Base-by-base conservation (phyloP, 2,888 invertebrate species). In the Eucera pruinosa region DNA sequence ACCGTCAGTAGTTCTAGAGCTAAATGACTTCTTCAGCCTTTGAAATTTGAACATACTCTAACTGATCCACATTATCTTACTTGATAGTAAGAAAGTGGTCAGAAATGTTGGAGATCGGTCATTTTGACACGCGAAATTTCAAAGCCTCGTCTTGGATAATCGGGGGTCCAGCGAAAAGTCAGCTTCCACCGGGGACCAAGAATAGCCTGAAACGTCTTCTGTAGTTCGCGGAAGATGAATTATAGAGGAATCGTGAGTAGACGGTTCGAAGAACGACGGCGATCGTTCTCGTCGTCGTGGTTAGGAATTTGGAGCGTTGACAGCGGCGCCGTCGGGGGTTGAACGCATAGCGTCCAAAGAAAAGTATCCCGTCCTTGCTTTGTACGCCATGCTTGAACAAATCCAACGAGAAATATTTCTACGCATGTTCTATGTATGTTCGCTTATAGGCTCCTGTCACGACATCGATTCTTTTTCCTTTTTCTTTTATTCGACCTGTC, bases 161-260 rank as follows among this genome's bases (percentile, higher is more conserved):
- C 74, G 80, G 65, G 54, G 64, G 66, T 71, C 71, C 54, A 61
- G 57, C 80, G 77, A 73, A 71, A 69, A 76, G n/a, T 82, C 72
- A 81, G 54, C 55, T 69, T 64, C 66, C 60, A 25, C 48, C 50
- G 73, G 47, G 1, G 45, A 61, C 85, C 80, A 68, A 80, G 78
- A 85, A 85, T 85, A 85, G 81, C 79, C 48, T 73, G 79, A 78
- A 81, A 81, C 82, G 84, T 75, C 77, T n/a, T 80, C 43, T 61
- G 76, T 58, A 74, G 54, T 85, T 85, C 77, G 84, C 72, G 81
- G 83, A 85, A 85, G 85, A 85, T 85, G 85, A 85, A 85, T 85
- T 85, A 83, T 81, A 85, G 85, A 48, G 78, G 76, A 85, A 85
- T 85, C 80, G 78, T 80, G 85, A 83, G 85, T 81, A 68, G 76